A percentile compares a stretch with the other conserved stretches of the same genome.
phyloP scores from a whole-genome alignment of 2,888 invertebrate species.

The Cheilosia urbana region DNA sequence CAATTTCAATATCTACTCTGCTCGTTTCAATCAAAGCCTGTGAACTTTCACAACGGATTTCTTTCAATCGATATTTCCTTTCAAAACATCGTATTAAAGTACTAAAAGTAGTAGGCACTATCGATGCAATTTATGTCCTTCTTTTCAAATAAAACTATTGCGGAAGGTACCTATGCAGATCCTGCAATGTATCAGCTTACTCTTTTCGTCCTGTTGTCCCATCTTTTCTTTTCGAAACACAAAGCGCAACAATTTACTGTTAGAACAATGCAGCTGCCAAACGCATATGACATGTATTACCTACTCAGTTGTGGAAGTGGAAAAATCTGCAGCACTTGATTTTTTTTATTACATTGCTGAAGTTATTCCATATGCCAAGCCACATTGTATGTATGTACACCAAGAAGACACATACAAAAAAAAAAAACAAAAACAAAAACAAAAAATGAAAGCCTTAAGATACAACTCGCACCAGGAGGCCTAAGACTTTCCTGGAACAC shows the following conservation, averaged over 20 bases:
- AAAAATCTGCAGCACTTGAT: slow-evolving; percentile 16
- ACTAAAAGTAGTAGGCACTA: too few relatives aligned
- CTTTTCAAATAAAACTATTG: too few relatives aligned
- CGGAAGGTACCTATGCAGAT: too few relatives aligned
- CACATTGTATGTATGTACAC: slow-evolving; percentile 16
- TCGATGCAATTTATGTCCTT: too few relatives aligned
- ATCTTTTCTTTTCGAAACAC: background rate
- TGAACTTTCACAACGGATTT: too few relatives aligned
- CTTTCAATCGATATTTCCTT: too few relatives aligned
- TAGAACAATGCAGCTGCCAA: slow-evolving; percentile 1
- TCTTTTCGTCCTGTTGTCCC: background rate
- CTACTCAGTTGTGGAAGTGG: background rate
- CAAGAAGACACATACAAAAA: slow-evolving; percentile 11
- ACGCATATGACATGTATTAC: background rate
- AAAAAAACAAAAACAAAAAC: background rate
- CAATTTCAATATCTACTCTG: too few relatives aligned
- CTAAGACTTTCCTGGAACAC: slow-evolving; percentile 13
- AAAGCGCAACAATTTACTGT: background rate
- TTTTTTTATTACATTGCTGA: background rate
- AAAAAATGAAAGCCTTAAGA: slow-evolving; percentile 17
- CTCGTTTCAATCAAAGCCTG: too few relatives aligned
- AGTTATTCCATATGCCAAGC: background rate
- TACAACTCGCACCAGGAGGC: background rate
- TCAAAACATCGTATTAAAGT: too few relatives aligned
- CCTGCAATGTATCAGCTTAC: too few relatives aligned